These are phyloP conservation scores for Cordylochernes scorpioides DNA, from an alignment of 2,888 invertebrate species.

Conservation along the genomic window DNA sequence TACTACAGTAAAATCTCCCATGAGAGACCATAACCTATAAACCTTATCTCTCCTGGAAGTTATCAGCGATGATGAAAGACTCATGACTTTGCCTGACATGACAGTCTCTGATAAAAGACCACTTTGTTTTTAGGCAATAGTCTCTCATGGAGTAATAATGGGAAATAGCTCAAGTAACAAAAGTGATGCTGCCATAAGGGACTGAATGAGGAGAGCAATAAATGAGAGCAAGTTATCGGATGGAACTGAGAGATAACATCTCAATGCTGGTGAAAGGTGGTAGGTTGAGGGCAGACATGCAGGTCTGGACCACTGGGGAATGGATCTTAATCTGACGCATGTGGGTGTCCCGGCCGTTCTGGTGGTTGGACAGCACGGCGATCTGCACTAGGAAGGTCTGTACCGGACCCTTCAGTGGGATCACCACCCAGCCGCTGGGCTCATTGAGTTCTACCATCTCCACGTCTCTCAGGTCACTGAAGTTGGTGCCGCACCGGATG, in stretches of 20 bases:
- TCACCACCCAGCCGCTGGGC: constrained; percentile 85
- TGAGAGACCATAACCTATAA: too few species aligned
- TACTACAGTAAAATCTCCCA: too few species aligned
- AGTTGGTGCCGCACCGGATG: constrained; percentile 74
- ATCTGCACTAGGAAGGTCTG: constrained; percentile 89
- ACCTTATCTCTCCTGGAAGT: too few species aligned
- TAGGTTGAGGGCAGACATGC: constrained; percentile 22
- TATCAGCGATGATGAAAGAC: too few species aligned
- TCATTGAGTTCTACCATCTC: constrained; percentile 78
- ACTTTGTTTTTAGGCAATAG: too few species aligned
- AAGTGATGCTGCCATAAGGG: too few species aligned
- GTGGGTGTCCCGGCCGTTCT: constrained; percentile 93
- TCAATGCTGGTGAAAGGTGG: constrained; percentile 9
- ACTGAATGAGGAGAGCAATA: too few species aligned
- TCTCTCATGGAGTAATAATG: too few species aligned
- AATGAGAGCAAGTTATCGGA: constrained; percentile 8
- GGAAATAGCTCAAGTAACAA: too few species aligned
- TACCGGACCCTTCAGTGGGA: constrained; percentile 71
- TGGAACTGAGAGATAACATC: constrained; percentile 7
- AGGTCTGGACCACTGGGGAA: constrained; percentile 35
- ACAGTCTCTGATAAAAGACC: too few species aligned
- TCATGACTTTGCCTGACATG: too few species aligned
- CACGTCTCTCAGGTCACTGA: constrained; percentile 82
- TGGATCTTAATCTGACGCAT: constrained; percentile 88
- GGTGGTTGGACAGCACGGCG: constrained; percentile 87